Conservation (phyloP, 1,140 invertebrate genomes). For the Pararge aegeria region DNA sequence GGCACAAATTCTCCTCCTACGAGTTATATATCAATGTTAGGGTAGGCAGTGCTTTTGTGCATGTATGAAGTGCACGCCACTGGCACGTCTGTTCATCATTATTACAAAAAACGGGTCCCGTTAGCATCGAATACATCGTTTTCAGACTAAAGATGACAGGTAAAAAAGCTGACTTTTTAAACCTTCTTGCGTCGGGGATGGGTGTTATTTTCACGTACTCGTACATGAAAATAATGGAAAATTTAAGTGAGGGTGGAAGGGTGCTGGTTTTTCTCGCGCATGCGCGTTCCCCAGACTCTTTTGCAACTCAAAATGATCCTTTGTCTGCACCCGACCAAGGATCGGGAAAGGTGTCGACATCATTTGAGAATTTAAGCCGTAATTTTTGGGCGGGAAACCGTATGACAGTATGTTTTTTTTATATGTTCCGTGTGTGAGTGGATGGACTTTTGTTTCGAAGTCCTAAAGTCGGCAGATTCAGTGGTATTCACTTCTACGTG, state of each 20-base stretch:
- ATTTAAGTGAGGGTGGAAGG: constrained; percentile 1
- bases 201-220: too few relatives aligned
- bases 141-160: too few relatives aligned
- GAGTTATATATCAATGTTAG: too few relatives aligned
- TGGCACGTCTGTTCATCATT: too few relatives aligned
- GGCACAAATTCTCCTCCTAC: too few relatives aligned
- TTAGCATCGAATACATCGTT: too few relatives aligned
- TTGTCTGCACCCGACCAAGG: constrained; percentile 25
- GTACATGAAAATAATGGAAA: not conserved
- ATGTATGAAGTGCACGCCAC: too few relatives aligned
- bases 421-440: not conserved
- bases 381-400: constrained; percentile 32
- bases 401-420: constrained; percentile 8
- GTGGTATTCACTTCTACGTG: too few relatives aligned
- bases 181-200: too few relatives aligned
- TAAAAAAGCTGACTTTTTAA: too few relatives aligned
- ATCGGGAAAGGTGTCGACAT: not conserved
- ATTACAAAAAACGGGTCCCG: too few relatives aligned
- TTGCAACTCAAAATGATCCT: constrained; percentile 28
- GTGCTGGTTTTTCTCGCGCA: constrained; percentile 21
- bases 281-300: constrained; percentile 23
- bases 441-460: not conserved
- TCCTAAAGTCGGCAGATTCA: not conserved
- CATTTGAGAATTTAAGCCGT: not conserved
- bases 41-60: too few relatives aligned